Percentiles rank a stretch among this genome's conserved stretches.
These are phyloP conservation scores for Leptinotarsa juncta DNA, from an alignment of 2,888 invertebrate species.

Conservation along the genomic window DNA sequence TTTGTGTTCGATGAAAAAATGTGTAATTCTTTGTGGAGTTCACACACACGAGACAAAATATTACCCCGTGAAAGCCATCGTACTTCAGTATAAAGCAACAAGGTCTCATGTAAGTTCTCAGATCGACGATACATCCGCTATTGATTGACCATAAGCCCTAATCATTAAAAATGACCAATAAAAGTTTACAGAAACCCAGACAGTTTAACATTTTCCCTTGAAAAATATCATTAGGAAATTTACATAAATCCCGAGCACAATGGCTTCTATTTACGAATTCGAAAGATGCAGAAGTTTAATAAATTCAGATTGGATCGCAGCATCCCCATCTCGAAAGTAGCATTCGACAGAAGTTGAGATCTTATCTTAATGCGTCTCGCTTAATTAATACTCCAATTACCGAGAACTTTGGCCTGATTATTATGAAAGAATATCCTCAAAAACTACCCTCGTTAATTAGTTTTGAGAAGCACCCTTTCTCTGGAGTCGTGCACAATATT, in stretches of 20 bases:
- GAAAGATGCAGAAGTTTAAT: conserved; percentile 53
- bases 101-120: too few species aligned
- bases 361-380: conserved; percentile 39
- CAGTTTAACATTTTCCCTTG: conserved; percentile 16
- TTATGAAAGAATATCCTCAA: conserved; percentile 24
- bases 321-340: conserved; percentile 33
- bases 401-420: conserved; percentile 17
- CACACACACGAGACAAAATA: too few species aligned
- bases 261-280: conserved; percentile 52
- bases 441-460: conserved; percentile 13
- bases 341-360: conserved; percentile 38
- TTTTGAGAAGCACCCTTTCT: conserved; percentile 13
- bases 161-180: conserved; percentile 37
- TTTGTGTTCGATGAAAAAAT: too few species aligned
- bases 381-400: conserved; percentile 37
- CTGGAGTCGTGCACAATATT: conserved; percentile 2
- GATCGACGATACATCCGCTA: background rate
- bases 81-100: too few species aligned
- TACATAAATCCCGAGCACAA: conserved; percentile 53
- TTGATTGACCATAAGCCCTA: conserved; percentile 38
- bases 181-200: conserved; percentile 28
- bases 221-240: conserved; percentile 53
- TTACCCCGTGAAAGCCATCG: too few species aligned
- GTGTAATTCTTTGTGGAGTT: too few species aligned
- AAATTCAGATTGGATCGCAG: conserved; percentile 51